These are phyloP conservation scores for Sweltsa coloradensis DNA, from an alignment of 1,140 invertebrate genomes.

Conservation along the genomic window DNA sequence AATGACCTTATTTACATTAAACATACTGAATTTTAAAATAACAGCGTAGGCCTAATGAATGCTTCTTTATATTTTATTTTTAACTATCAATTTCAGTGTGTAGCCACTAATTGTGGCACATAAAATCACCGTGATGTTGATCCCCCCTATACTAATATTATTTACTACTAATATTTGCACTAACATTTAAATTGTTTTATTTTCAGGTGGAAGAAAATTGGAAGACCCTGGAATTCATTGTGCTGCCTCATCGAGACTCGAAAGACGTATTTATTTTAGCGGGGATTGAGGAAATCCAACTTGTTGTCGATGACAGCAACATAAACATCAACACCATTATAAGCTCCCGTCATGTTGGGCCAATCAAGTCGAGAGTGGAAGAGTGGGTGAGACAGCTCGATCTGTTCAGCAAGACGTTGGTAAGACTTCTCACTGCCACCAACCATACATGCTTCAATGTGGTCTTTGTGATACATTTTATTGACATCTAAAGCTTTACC, in stretches of 20 bases:
- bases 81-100: too few relatives aligned
- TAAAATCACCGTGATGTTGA: too few relatives aligned
- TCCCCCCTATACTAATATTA: too few relatives aligned
- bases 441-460: too few relatives aligned
- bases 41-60: too few relatives aligned
- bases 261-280: conserved; percentile 74
- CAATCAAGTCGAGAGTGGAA: conserved; percentile 65
- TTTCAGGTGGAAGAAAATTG: conserved; percentile 64
- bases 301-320: conserved; percentile 68
- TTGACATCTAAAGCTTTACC: too few relatives aligned
- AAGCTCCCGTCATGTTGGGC: conserved; percentile 68
- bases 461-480: too few relatives aligned
- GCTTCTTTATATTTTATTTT: too few relatives aligned
- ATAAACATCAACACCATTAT: conserved; percentile 76
- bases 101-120: too few relatives aligned
- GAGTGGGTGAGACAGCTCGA: conserved; percentile 66
- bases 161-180: too few relatives aligned
- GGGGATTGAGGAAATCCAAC: conserved; percentile 70
- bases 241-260: conserved; percentile 62
- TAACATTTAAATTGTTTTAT: conserved; percentile 30
- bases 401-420: conserved; percentile 60
- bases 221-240: conserved; percentile 62
- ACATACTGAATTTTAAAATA: too few relatives aligned
- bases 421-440: conserved; percentile 30
- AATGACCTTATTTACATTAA: too few relatives aligned